Conservation (phyloP, 2,797 vertebrate species). For the Natrix natrix region DNA sequence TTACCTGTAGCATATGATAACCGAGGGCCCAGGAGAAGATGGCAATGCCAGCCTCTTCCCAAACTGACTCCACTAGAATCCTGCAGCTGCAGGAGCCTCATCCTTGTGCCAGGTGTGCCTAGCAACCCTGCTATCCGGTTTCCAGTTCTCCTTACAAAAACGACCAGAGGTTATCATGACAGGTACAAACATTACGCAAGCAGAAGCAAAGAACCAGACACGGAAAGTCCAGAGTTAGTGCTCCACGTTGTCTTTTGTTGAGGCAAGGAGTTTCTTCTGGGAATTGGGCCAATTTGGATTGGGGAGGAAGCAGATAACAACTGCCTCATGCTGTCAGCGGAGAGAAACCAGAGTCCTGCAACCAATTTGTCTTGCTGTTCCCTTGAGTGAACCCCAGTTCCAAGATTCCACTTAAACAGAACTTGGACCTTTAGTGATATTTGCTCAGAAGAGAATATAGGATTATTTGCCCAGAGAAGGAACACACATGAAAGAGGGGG, state of each 20-base stretch:
- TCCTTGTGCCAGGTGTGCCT: neutral
- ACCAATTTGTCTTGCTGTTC: neutral
- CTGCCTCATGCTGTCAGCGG: neutral
- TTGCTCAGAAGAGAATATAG: neutral
- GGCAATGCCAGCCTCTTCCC: neutral
- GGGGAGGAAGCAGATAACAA: neutral
- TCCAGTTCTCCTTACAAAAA: neutral
- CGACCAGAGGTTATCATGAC: neutral
- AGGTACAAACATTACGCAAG: neutral
- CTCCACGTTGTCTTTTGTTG: rapidly evolving
- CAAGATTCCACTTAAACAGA: neutral
- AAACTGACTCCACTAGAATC: neutral
- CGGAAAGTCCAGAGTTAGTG: neutral
- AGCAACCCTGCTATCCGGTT: neutral
- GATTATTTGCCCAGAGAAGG: neutral
- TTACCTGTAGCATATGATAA: neutral
- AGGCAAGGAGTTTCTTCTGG: neutral
- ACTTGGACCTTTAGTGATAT: neutral
- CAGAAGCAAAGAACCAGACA: neutral
- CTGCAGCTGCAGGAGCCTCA: neutral
- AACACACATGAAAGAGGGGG: neutral
- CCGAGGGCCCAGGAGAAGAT: neutral
- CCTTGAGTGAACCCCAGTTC: neutral
- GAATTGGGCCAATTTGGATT: neutral
- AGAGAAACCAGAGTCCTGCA: neutral